Percentiles rank a stretch among this genome's conserved stretches.
phyloP scores from a whole-genome alignment of 2,888 invertebrate genomes.

The Drosophila algonquin region DNA sequence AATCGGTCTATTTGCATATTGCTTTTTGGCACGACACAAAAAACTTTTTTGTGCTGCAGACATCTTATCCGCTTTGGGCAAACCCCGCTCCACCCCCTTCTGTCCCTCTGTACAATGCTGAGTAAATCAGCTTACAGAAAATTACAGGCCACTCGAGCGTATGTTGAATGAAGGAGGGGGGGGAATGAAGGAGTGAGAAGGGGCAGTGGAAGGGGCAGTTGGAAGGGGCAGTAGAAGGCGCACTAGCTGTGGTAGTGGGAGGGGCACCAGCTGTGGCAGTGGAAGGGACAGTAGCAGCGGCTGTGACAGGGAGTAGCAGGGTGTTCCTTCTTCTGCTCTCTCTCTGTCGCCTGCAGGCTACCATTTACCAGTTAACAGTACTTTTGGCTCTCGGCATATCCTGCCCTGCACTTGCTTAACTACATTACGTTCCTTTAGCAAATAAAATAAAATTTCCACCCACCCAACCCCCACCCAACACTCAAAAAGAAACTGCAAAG shows the following conservation, averaged over 20 bases:
- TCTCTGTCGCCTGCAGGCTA: not conserved
- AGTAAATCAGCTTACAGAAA: conserved; percentile 75
- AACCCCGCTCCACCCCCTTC: too few relatives aligned
- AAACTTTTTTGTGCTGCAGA: conserved; percentile 55
- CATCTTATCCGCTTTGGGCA: conserved; percentile 72
- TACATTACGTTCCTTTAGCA: conserved; percentile 67
- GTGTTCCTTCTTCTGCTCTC: too few relatives aligned
- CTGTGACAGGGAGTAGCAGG: not conserved
- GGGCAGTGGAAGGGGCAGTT: too few relatives aligned
- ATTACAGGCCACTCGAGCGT: conserved; percentile 66
- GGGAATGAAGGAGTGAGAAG: not conserved
- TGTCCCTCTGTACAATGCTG: conserved; percentile 48
- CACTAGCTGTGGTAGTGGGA: too few relatives aligned
- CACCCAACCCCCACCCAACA: not conserved
- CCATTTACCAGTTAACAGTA: conserved; percentile 34
- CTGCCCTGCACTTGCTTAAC: conserved; percentile 71
- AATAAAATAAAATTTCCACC: conserved; percentile 70
- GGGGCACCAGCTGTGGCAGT: too few relatives aligned
- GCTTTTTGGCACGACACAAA: conserved; percentile 58
- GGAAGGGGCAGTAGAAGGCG: too few relatives aligned
- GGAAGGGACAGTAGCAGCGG: too few relatives aligned
- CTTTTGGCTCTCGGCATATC: conserved; percentile 49
- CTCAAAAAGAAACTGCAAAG: conserved; percentile 44
- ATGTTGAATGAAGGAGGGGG: conserved; percentile 19
- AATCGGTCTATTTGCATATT: conserved; percentile 75